A percentile compares a stretch with the other conserved stretches of the same genome.
Conservation (phyloP, 2,888 invertebrate species). For the Oscheius myriophilus region DNA sequence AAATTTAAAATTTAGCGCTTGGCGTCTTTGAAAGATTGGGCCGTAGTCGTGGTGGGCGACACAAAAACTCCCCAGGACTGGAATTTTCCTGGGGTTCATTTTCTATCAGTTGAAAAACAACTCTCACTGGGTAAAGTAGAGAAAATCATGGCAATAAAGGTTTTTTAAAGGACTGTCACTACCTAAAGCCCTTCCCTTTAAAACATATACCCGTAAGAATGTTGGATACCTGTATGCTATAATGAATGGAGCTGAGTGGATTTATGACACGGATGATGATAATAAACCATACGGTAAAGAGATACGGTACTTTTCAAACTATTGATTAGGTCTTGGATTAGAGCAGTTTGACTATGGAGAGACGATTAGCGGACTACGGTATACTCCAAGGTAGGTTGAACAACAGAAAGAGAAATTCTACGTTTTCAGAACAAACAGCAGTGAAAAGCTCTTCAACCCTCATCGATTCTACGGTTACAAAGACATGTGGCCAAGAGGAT, state of each 20-base stretch:
- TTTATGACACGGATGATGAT: conserved; percentile 35
- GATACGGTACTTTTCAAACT: neutral
- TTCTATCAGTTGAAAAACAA: conserved; percentile 25
- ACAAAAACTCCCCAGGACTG: conserved; percentile 35
- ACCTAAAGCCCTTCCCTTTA: neutral
- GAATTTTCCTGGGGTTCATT: conserved; percentile 30
- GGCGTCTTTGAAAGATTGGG: conserved; percentile 24
- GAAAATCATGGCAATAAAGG: neutral
- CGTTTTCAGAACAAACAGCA: conserved; percentile 22
- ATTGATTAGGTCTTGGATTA: conserved; percentile 36
- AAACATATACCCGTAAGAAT: conserved; percentile 28
- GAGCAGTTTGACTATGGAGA: conserved; percentile 39
- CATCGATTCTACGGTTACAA: conserved; percentile 42
- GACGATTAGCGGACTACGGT: conserved; percentile 28
- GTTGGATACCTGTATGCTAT: conserved; percentile 33
- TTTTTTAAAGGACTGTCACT: neutral
- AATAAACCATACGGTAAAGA: conserved; percentile 28
- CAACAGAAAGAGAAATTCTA: too few species aligned
- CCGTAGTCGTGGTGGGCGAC: conserved; percentile 34
- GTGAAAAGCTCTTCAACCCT: conserved; percentile 42
- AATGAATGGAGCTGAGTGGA: conserved; percentile 33
- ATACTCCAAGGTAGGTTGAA: neutral
- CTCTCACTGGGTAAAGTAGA: neutral
- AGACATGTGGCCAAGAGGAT: conserved; percentile 51
- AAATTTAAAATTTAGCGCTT: too few species aligned